phyloP scores from a whole-genome alignment of 2,888 invertebrate genomes.

The Venusia cambrica region DNA sequence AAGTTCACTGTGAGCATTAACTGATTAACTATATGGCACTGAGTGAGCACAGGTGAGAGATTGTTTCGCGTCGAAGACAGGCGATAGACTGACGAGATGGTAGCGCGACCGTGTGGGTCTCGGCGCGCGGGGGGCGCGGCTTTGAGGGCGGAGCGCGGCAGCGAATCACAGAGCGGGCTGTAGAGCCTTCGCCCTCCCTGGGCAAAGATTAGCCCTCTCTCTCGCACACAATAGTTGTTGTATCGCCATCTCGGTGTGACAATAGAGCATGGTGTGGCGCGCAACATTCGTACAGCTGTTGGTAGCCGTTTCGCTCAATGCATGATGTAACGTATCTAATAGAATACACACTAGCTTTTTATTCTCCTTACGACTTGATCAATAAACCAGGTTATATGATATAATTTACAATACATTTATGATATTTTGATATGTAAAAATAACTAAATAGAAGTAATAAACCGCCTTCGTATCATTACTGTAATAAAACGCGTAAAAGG shows the following conservation, averaged over 20 bases:
- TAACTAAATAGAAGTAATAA: constrained; percentile 21
- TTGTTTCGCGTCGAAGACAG: constrained; percentile 72
- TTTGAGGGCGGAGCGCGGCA: constrained; percentile 50
- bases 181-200: constrained; percentile 69
- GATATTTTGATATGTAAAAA: constrained; percentile 17
- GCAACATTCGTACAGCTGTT: constrained; percentile 69
- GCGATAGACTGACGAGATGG: constrained; percentile 67
- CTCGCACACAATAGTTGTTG: constrained; percentile 35
- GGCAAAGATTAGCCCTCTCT: constrained; percentile 40
- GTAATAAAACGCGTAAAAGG: constrained; percentile 14
- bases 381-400: constrained; percentile 33
- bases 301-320: constrained; percentile 58
- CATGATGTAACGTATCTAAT: constrained; percentile 65
- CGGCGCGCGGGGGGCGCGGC: constrained; percentile 61
- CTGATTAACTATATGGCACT: constrained; percentile 71
- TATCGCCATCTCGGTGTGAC: constrained; percentile 45
- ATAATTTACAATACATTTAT: constrained; percentile 24
- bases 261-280: constrained; percentile 52
- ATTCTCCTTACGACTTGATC: constrained; percentile 37
- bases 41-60: constrained; percentile 59
- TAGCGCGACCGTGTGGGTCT: constrained; percentile 52
- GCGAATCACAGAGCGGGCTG: constrained; percentile 55
- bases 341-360: constrained; percentile 45
- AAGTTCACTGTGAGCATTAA: too few species aligned
- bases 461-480: constrained; percentile 11